phyloP scores from a whole-genome alignment of 2,113 vertebrate species.

The Gnathonemus longibarbis region DNA sequence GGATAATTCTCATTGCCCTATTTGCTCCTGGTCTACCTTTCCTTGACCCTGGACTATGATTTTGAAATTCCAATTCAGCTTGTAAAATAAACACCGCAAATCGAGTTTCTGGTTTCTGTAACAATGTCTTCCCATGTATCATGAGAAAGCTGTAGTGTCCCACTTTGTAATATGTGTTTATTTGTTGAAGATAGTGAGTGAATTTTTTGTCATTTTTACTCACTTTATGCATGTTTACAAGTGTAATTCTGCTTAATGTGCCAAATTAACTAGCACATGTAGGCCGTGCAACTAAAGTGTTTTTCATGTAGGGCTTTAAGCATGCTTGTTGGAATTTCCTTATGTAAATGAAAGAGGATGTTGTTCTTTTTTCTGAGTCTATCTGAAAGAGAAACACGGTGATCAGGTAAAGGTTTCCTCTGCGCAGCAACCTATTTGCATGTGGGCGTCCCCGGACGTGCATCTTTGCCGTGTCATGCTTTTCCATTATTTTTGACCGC shows the following conservation, averaged over 20 bases:
- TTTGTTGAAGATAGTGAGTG: background rate
- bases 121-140: background rate
- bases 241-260: background rate
- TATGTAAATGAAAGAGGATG: slow-evolving; percentile 2
- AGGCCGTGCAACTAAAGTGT: background rate
- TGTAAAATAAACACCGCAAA: no score
- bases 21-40: background rate
- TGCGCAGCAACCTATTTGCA: background rate
- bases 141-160: background rate
- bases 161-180: background rate
- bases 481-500: background rate
- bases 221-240: background rate
- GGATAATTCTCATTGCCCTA: background rate
- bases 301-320: background rate
- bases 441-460: background rate
- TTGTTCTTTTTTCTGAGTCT: background rate
- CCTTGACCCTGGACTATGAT: no score
- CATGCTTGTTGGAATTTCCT: background rate
- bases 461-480: background rate
- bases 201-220: background rate
- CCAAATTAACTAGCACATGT: background rate
- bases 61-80: no score
- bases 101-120: background rate
- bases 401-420: background rate
- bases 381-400: background rate